phyloP scores from a whole-genome alignment of 2,113 vertebrate species.

The Notiomystis cincta region DNA sequence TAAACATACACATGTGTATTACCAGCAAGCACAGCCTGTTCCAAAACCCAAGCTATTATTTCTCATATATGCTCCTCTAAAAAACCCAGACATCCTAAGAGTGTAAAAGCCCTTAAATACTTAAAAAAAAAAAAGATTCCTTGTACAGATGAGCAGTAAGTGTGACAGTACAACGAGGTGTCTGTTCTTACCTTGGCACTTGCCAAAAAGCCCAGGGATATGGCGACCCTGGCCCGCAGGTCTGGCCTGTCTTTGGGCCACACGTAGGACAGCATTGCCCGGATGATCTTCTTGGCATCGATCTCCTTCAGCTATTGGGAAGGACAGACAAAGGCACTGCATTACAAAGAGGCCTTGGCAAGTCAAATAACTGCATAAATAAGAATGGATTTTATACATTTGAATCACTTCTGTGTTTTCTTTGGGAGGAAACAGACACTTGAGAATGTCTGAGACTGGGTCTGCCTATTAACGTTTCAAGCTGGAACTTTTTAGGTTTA shows the following conservation, averaged over 20 bases:
- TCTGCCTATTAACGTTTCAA: not conserved
- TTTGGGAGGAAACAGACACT: not conserved
- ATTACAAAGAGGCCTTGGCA: not conserved
- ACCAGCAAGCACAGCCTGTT: rapidly evolving
- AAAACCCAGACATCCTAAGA: not conserved
- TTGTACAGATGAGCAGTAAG: not conserved
- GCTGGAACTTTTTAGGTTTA: not conserved
- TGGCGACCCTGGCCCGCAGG: slow-evolving; percentile 86
- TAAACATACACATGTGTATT: not conserved
- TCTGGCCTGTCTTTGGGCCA: slow-evolving; percentile 96
- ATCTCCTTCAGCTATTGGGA: slow-evolving; percentile 85
- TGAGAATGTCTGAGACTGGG: not conserved
- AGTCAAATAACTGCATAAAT: not conserved
- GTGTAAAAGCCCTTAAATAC: not conserved
- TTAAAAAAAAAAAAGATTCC: rapidly evolving
- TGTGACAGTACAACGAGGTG: not conserved
- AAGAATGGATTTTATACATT: not conserved
- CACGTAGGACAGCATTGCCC: slow-evolving; percentile 91
- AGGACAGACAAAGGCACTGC: not conserved
- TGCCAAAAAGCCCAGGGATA: slow-evolving; percentile 88
- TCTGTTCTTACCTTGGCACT: slow-evolving; percentile 85
- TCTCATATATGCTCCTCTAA: not conserved
- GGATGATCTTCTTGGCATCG: slow-evolving; percentile 83
- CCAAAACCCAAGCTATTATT: not conserved
- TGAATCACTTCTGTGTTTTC: not conserved